phyloP scores from a whole-genome alignment of 1,140 invertebrate species.

The Paraescarpia echinospica region DNA sequence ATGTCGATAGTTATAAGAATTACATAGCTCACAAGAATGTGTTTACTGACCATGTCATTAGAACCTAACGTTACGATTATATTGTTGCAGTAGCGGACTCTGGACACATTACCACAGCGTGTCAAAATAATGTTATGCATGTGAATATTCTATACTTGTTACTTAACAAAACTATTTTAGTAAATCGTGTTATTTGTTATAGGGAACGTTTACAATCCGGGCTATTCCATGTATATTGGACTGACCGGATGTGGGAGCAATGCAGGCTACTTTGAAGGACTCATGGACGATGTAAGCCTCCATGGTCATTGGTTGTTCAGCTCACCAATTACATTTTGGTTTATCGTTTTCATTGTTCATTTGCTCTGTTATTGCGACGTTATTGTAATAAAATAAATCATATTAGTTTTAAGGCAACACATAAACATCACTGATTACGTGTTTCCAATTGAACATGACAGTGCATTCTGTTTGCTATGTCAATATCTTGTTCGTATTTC shows the following conservation, averaged over 20 bases:
- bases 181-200: neutral
- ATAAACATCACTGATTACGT: too few relatives aligned
- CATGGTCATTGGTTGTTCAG: neutral
- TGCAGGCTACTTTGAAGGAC: neutral
- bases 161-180: too few relatives aligned
- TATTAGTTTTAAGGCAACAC: neutral
- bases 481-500: too few relatives aligned
- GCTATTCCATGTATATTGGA: neutral
- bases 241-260: neutral
- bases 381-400: neutral
- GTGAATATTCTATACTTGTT: neutral
- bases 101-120: too few relatives aligned
- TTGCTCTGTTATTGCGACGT: neutral
- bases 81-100: too few relatives aligned
- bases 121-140: too few relatives aligned
- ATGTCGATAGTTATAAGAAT: too few relatives aligned
- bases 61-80: too few relatives aligned
- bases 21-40: too few relatives aligned
- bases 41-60: too few relatives aligned
- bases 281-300: neutral
- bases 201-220: neutral
- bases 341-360: neutral
- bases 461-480: too few relatives aligned
- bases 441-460: too few relatives aligned
- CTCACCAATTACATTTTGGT: neutral